A percentile compares a stretch with the other conserved stretches of the same genome.
Evolutionary conservation across 2,797 vertebrate genomes (phyloP).

Genomic region (Amniataba percoides): DNA sequence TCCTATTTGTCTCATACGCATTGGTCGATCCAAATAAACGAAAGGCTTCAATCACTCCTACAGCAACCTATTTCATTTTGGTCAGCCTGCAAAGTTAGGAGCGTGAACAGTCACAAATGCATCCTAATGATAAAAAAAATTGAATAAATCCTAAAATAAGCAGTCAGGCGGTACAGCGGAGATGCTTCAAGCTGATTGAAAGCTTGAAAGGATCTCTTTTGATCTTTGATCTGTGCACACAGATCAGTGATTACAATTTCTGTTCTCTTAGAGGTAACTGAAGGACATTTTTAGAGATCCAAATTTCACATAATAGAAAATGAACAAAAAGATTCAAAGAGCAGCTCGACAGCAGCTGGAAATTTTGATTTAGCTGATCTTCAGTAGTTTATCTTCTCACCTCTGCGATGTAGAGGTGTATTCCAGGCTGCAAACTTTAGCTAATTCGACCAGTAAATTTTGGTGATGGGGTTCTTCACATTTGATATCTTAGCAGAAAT

Average conservation of each 20-base stretch:
- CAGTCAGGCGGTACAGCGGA: background rate
- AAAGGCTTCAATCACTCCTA: background rate
- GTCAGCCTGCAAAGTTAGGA: background rate
- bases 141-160: background rate
- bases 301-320: background rate
- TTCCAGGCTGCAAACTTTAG: background rate
- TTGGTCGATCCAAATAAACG: background rate
- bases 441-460: too few relatives aligned
- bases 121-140: background rate
- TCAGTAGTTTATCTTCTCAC: background rate
- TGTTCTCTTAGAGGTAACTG: background rate
- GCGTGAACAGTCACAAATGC: background rate
- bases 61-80: background rate
- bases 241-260: background rate
- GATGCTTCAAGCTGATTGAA: background rate
- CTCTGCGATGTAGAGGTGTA: background rate
- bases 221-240: background rate
- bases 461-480: background rate
- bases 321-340: background rate
- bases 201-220: too few relatives aligned
- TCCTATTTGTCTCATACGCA: background rate
- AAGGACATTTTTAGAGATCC: background rate
- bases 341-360: background rate
- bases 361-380: background rate
- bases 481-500: background rate